Base-by-base conservation (phyloP, 2,113 vertebrate genomes). In the Malurus alboscapulatus region DNA sequence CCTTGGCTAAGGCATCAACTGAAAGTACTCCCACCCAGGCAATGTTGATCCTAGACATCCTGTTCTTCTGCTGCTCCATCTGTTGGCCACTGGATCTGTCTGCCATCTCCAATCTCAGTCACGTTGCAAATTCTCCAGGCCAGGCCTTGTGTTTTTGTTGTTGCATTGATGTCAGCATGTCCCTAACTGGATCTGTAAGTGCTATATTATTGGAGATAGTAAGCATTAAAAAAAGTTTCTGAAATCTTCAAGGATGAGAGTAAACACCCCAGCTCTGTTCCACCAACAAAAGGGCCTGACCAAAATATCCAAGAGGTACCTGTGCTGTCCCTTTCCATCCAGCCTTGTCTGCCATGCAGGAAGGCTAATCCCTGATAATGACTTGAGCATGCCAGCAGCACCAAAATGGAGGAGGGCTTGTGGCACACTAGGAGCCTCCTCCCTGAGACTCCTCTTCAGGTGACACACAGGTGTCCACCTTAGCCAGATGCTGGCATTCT, bases 21-120 rank as follows among this genome's bases (percentile, higher is more conserved):
- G 2, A 59, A 84, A 67, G 14, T 27, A 40, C 36, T 69, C 45
- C 42, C 30, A 53, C 27, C n/a, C n/a, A 40, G 81, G 63, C 15
- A 1, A 0, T 48, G 65, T 47, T n/a, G 27, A 61, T 74, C 61
- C 42, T 32, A 21, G 29, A n/a, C 0, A 0, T 58, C 29, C 24
- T 75, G 22, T 67, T 92, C 50, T 83, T 1, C 51, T 81, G 26
- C 69, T 51, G 61, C 55, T 92, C 75, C 32, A 40, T 66, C 66
- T 92, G 84, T 62, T 74, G 88, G 47, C 34, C 25, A 20, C 16
- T 54, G 26, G 16, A 32, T 78, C 30, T 66, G 6, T 62, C 78
- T 84, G 34, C 38, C 48, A 15, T 84, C 79, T 82, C 53, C 29
- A n/a, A 8, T 75, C 55, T 88, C 62, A 62, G 53, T 67, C 62